Evolutionary conservation across 2,797 vertebrate species (phyloP).

Genomic region (Acridotheres tristis): DNA sequence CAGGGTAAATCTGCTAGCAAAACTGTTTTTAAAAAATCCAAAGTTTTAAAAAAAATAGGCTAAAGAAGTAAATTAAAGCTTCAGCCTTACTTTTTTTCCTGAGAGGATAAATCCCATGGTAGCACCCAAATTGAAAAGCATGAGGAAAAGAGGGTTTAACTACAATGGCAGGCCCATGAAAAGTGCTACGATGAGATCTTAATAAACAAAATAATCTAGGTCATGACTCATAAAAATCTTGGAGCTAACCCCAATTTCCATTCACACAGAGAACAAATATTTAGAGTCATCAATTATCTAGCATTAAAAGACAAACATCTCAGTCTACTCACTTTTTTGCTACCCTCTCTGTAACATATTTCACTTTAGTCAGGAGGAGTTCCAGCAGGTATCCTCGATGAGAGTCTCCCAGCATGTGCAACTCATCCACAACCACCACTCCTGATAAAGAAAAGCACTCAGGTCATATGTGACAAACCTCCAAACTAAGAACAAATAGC

Average conservation of each 20-base stretch:
- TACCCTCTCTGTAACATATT: slow-evolving; percentile 84
- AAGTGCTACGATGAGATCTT: background rate
- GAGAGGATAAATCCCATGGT: background rate
- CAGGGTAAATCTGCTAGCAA: background rate
- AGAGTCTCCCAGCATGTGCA: slow-evolving; percentile 95
- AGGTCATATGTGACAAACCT: background rate
- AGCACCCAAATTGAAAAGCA: slow-evolving; percentile 1
- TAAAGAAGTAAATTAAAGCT: background rate
- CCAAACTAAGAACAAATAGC: background rate
- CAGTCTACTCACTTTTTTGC: slow-evolving; percentile 68
- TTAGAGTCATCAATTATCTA: background rate
- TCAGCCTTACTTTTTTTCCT: background rate
- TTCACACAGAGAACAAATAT: background rate
- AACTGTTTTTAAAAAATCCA: background rate
- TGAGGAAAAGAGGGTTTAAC: background rate
- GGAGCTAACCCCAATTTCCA: background rate
- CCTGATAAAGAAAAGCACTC: slow-evolving; percentile 74
- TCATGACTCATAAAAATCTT: background rate
- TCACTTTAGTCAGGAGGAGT: slow-evolving; percentile 93
- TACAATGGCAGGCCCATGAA: background rate
- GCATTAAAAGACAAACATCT: background rate
- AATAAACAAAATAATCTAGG: slow-evolving; percentile 1
- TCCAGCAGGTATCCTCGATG: slow-evolving; percentile 94
- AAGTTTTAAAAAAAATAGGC: background rate
- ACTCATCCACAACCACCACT: slow-evolving; percentile 94